Evolutionary conservation across 2,888 invertebrate species (phyloP), one percentile per base, ranked within the genome.

Genomic region (Erebia palarica): DNA sequence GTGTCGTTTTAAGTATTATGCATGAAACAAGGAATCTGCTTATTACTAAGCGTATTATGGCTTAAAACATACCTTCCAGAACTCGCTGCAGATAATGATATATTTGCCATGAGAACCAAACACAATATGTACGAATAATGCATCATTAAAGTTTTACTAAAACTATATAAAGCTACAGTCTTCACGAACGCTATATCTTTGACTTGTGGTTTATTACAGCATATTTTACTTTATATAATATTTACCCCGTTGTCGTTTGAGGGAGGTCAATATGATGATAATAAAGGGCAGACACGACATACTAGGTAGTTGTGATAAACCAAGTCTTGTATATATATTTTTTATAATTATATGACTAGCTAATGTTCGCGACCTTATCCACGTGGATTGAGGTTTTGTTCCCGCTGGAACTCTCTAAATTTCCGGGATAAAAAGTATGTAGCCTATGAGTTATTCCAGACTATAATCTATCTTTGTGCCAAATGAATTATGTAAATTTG

Each of bases 191-290:
- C 63, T 13, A 27, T 13, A 18, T 18, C 61, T 49, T 49, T 47
- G 47, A 63, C 63, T 63, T 63, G 49, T 63, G 8, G 3, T 13
- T 21, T 14, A 18, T 47, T 4, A 8, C 4, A 5, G 3, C n/a
- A 13, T 18, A 47, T 21, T 63, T 10, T 63, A 63, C 21, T 5
- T 21, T 49, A 21, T 27, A 49, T 63, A 63, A n/a, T 53, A 16
- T 51, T 16, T 49, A 63, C 49, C 7, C 21, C 1, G 61, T 18
- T 47, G 61, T 14, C 49, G 9, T 49, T 14, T 49, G 63, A 18
- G 21, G 21, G 44, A 44, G 61, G 44, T 61, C 63, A 63, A 63
- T 21, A 63, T 63, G n/a, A 61, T 61, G 63, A 49, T 49, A 63
- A 63, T 8, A 61, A 9, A 44, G 47, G 47, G 18, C 47, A 63